These are phyloP conservation scores for cattle (Bos taurus) DNA, from an alignment of 2,113 vertebrate species.

Conservation along the genomic window DNA sequence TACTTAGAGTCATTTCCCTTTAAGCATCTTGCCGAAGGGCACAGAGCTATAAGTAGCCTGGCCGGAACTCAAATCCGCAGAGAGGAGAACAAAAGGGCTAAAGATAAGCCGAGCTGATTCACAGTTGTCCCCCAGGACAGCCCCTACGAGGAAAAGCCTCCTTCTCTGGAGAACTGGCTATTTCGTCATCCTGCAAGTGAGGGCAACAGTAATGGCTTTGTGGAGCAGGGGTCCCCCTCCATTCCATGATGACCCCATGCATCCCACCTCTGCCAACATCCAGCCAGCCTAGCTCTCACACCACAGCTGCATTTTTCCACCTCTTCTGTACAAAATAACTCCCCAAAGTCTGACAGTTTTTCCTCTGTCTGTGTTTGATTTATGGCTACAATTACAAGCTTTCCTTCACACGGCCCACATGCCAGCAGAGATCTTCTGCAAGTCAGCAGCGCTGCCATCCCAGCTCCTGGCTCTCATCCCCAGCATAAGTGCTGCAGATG, in stretches of 20 bases:
- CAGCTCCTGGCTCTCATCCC: neutral
- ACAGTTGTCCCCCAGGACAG: neutral
- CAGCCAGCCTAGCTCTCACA: neutral
- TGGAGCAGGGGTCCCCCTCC: neutral
- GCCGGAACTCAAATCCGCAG: neutral
- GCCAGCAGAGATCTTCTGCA: slow-evolving; percentile 36
- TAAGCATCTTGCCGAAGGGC: neutral
- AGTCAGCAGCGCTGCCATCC: neutral
- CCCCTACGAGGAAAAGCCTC: neutral
- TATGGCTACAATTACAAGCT: slow-evolving; percentile 52
- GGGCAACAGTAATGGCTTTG: neutral
- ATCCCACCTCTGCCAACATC: neutral
- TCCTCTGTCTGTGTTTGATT: slow-evolving; percentile 31
- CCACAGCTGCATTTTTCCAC: neutral
- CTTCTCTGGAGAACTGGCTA: neutral
- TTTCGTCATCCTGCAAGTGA: neutral
- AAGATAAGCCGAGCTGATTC: neutral
- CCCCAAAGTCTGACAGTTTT: neutral
- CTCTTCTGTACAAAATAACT: slow-evolving; percentile 31
- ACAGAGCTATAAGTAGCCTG: neutral
- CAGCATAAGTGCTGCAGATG: neutral
- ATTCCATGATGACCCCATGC: neutral
- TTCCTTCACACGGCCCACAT: neutral
- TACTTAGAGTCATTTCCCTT: neutral
- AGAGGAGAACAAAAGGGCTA: neutral